These are phyloP conservation scores for Campoplex nolae DNA, from an alignment of 2,888 invertebrate species.

Conservation along the genomic window DNA sequence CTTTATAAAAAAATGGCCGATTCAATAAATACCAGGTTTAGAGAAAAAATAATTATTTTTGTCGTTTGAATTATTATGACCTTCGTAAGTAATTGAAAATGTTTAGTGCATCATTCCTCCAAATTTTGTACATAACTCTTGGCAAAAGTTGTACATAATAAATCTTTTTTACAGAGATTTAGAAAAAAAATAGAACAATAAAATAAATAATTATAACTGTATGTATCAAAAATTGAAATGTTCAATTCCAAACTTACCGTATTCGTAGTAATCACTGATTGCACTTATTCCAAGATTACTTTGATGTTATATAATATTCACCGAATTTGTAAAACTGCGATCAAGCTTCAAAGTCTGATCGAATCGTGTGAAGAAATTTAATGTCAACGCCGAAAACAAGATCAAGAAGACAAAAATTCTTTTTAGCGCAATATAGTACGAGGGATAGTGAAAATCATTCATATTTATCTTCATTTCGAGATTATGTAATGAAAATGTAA, in stretches of 20 bases:
- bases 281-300: neutral
- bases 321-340: neutral
- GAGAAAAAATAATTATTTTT: neutral
- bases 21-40: neutral
- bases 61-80: neutral
- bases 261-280: neutral
- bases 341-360: neutral
- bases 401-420: neutral
- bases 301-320: too few relatives aligned
- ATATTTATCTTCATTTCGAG: conserved; percentile 43
- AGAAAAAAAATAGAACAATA: neutral
- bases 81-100: neutral
- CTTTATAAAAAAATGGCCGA: neutral
- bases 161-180: neutral
- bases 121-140: neutral
- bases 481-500: conserved; percentile 85
- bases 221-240: neutral
- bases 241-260: neutral
- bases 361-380: neutral
- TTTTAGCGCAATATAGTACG: neutral
- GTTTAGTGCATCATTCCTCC: neutral
- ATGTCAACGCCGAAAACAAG: neutral
- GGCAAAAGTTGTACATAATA: neutral
- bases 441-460: conserved; percentile 64
- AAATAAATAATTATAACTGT: neutral